Base-by-base conservation (phyloP, 2,888 invertebrate species). In the Dermolepida albohirtum region DNA sequence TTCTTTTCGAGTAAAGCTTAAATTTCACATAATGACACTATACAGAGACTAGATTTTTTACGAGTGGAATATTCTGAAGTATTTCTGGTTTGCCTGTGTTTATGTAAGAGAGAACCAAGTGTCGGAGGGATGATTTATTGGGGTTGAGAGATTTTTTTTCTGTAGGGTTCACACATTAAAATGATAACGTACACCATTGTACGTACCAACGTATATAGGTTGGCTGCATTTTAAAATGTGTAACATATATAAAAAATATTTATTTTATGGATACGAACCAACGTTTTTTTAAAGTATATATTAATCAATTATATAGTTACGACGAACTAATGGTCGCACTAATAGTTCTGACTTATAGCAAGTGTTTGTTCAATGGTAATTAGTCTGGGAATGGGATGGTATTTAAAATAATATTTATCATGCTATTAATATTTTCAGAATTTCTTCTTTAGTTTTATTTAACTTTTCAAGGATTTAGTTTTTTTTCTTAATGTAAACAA, bases 81-180 rank as follows among this genome's bases (percentile, higher is more conserved):
- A n/a, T 27, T 29, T 22, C 43, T 43, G 27, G 44, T 57, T 57
- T 44, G 22, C 57, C 12, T 34, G 22, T 57, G 57, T 57, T 57
- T 57, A 57, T 57, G 44, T 57, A 57, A 57, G 43, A 43, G 43
- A 17, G 47, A 14, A n/a, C 43, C 27, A 44, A 54, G 54, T 54
- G 54, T 44, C 57, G 8, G 44, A 34, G 34, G 57, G 57, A 57
- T 57, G 43, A 57, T 57, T 57, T 57, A 57, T 57, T 57, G 57
- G 57, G 57, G 57, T 57, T 44, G 57, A 57, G 22, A 43, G 57
- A 12, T 16, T n/a, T 57, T 29, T 34, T 34, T 10, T 34, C 34
- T 34, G 6, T 34, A 7, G 10, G 34, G 34, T 44, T 57, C 57
- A 57, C 57, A 57, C 57, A 57, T 57, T 44, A 57, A 57, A 57